phyloP scores from a whole-genome alignment of 2,113 vertebrate species.

The Cebidichthys violaceus region DNA sequence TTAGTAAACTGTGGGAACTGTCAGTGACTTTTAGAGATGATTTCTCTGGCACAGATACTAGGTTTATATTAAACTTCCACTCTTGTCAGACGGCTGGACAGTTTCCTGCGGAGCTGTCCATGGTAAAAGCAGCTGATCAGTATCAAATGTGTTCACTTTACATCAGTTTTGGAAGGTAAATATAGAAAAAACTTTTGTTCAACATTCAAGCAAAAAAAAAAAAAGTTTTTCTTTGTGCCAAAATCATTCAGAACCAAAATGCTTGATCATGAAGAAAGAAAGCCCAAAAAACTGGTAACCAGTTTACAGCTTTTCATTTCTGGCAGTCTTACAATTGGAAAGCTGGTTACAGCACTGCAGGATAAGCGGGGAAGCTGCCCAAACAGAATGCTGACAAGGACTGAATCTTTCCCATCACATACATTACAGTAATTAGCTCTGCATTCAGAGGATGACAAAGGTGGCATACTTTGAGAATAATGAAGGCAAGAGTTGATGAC shows the following conservation, averaged over 20 bases:
- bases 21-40: not conserved
- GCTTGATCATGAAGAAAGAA: not conserved
- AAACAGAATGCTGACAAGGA: slow-evolving; percentile 60
- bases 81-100: not conserved
- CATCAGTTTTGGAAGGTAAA: not conserved
- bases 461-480: slow-evolving; percentile 25
- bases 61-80: not conserved
- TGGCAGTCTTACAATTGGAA: not conserved
- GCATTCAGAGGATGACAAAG: slow-evolving; percentile 44
- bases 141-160: not conserved
- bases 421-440: slow-evolving; percentile 68
- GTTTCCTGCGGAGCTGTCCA: slow-evolving; percentile 11
- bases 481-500: slow-evolving; percentile 1
- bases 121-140: not conserved
- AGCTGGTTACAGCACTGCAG: slow-evolving; percentile 9
- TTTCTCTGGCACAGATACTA: not conserved
- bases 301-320: not conserved
- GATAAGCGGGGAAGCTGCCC: slow-evolving; percentile 29
- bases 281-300: not conserved
- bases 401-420: slow-evolving; percentile 44
- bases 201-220: no score
- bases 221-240: no score
- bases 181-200: no score
- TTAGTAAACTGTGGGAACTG: not conserved
- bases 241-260: not conserved